Evolutionary conservation across 2,113 vertebrate species (phyloP), one percentile per base, ranked within the genome.

Genomic region (Zosterops hypoxanthus): DNA sequence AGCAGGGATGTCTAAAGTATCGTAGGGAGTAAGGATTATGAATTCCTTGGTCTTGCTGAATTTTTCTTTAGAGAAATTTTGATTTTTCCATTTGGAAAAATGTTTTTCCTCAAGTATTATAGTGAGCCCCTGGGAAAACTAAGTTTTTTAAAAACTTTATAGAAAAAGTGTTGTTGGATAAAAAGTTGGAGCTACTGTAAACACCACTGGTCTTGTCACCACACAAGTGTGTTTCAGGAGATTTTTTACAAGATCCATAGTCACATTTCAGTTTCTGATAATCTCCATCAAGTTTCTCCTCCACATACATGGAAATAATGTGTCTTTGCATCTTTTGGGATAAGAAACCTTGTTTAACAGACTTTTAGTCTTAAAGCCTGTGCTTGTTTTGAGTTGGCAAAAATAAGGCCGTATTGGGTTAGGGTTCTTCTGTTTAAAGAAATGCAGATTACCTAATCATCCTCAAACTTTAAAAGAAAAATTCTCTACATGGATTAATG

Each of bases 161-260:
- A 69, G 12, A 20, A 55, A 55, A 53, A 46, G 2, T 13, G 5
- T 18, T 65, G 7, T 36, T 63, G 49, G 33, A 33, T 46, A 83
- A 94, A 44, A 10, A 19, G 52, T 41, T 44, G 46, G 31, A 70
- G 21, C 25, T 82, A 24, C 49, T 65, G 25, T 65, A 66, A 55
- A 19, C 9, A 44, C 19, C 33, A 13, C 61, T n/a, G 57, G 20
- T 73, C 63, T 77, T 66, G 23, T 64, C n/a, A 46, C 19, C 31
- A 39, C 1, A 1, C 22, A 18, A 3, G 7, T 39, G 21, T 1
- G 0, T 53, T 82, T 59, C 28, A 53, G 41, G 36, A 57, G 13
- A 5, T 47, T 73, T 70, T 66, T 63, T 63, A 36, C 5, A 42
- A 73, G 59, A 86, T 20, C 6, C 10, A 6, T 6, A 59, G 23